Base-by-base conservation (phyloP, 2,797 vertebrate genomes). In the Acanthurus tractus region DNA sequence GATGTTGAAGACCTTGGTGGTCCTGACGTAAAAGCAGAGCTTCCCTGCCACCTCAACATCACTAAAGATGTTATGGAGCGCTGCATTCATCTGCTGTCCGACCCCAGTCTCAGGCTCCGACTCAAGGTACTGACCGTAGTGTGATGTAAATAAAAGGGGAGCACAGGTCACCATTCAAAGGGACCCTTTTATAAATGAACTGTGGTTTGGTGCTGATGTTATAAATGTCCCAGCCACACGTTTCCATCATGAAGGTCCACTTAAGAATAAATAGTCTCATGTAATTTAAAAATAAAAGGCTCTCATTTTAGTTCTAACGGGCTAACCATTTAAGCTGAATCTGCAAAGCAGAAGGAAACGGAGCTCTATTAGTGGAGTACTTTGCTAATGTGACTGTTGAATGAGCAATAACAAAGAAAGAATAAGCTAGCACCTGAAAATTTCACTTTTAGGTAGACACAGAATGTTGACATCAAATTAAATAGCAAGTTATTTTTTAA, bases 31-130 rank as follows among this genome's bases (percentile, higher is more conserved):
- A 96, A 96, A 63, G 57, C 85, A 7, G 92, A 92, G 0, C 86
- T 97, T 82, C 96, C 97, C 0, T 58, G 89, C 71, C 96, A 98
- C 10, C 91, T 97, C 70, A 92, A 89, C n/a, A 93, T 97, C 63
- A 89, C 96, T 74, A 96, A 92, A 70, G 96, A 96, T 0, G 95
- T 98, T 58, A 96, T 96, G 95, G 97, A 98, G 85, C 95, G 97
- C 78, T 98, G 97, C 83, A 79, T 96, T 80, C 97, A 99, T 87
- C 88, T 99, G 81, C 88, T 98, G 69, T 97, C 98, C 0, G 92
- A 97, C 46, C 72, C 94, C 76, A 95, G 63, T 76, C 95, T 98
- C 73, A 89, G 86, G 0, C 89, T 97, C 65, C 94, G 97, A 14
- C 92, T 99, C 68, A 96, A 98, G 98, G 97, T 99, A 79, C 40